Conservation (phyloP, 2,888 invertebrate species). For the Agrotis segetum region DNA sequence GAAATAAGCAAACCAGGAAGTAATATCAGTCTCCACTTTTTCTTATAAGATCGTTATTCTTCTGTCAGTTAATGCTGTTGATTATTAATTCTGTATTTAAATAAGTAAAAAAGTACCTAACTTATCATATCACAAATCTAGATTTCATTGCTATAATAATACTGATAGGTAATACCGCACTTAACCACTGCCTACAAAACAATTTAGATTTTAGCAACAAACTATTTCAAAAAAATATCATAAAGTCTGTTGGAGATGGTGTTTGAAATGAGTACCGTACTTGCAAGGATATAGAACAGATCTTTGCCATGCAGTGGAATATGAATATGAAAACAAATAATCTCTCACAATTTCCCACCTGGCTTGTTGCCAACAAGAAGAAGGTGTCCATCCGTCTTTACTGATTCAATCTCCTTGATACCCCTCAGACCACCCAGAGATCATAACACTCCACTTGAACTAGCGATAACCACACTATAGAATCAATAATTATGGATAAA, state of each 20-base stretch:
- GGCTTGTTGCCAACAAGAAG: background rate
- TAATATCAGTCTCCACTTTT: too few species aligned
- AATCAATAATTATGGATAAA: slow-evolving; percentile 18
- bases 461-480: background rate
- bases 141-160: background rate
- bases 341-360: too few species aligned
- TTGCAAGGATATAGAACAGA: too few species aligned
- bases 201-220: background rate
- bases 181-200: background rate
- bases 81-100: too few species aligned
- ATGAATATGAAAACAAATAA: too few species aligned
- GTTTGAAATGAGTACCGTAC: too few species aligned
- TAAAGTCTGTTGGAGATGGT: background rate
- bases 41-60: too few species aligned
- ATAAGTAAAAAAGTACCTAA: too few species aligned
- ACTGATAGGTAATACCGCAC: background rate
- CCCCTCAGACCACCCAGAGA: slow-evolving; percentile 23
- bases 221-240: background rate
- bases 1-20: too few species aligned
- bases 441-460: background rate
- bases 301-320: too few species aligned
- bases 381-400: background rate
- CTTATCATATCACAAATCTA: too few species aligned
- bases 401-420: background rate
- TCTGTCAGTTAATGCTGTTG: too few species aligned